Evolutionary conservation across 1,140 invertebrate species (phyloP).

Genomic region (Halesus radiatus): DNA sequence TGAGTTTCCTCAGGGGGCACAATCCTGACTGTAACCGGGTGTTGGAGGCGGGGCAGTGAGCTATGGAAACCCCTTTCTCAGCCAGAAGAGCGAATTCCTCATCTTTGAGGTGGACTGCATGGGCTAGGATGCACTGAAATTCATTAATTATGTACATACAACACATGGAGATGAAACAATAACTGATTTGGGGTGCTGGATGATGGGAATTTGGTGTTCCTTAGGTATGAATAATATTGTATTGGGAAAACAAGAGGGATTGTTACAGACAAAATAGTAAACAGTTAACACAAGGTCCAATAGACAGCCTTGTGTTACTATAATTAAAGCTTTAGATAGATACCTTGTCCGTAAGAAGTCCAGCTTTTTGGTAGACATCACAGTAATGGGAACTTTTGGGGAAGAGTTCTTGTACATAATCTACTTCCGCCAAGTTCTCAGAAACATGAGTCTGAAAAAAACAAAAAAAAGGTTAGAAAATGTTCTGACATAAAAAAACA

Average conservation of each 20-base stretch:
- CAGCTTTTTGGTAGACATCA: conserved; percentile 81
- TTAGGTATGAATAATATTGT: too few relatives aligned
- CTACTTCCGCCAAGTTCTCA: conserved; percentile 83
- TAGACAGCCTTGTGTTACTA: too few relatives aligned
- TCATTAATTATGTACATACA: too few relatives aligned
- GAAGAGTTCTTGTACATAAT: conserved; percentile 68
- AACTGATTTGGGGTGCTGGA: too few relatives aligned
- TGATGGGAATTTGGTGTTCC: too few relatives aligned
- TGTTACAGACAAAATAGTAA: too few relatives aligned
- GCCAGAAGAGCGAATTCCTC: conserved; percentile 80
- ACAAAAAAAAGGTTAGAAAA: not conserved
- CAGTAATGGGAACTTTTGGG: conserved; percentile 76
- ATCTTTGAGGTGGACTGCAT: conserved; percentile 83
- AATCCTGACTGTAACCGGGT: conserved; percentile 86
- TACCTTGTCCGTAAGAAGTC: conserved; percentile 82
- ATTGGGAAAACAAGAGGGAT: too few relatives aligned
- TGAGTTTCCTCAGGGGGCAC: conserved; percentile 80
- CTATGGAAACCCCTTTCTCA: conserved; percentile 74
- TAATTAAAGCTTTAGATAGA: not conserved
- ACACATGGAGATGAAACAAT: too few relatives aligned
- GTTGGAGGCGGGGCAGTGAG: conserved; percentile 92
- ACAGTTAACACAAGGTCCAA: too few relatives aligned
- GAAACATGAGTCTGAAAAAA: conserved; percentile 84
- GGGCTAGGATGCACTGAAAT: conserved; percentile 78
- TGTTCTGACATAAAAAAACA: not conserved